Conservation (phyloP, 2,888 invertebrate genomes). For the Rhabditoides inermis region DNA sequence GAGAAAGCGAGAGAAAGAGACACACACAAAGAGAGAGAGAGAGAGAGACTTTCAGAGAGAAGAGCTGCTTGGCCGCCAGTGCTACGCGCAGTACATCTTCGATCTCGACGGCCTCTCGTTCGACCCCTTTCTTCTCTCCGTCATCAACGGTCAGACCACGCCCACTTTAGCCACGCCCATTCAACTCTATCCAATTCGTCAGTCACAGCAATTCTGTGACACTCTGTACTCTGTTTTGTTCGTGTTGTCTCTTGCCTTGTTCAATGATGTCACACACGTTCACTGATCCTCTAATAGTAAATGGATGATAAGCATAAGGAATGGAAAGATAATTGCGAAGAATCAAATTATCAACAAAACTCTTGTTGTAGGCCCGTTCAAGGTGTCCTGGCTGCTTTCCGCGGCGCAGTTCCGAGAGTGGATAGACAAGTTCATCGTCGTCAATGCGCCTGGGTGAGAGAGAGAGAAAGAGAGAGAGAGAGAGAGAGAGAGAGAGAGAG, state of each 20-base stretch:
- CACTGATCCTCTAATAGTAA: no score
- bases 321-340: not conserved
- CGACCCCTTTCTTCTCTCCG: slow-evolving; percentile 22
- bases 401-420: slow-evolving; percentile 31
- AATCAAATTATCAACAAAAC: not conserved
- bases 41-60: slow-evolving; percentile 56
- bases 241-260: no score
- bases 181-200: slow-evolving; percentile 15
- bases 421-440: slow-evolving; percentile 34
- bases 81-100: slow-evolving; percentile 31
- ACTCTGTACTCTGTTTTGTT: not conserved
- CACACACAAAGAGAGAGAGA: not conserved
- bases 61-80: slow-evolving; percentile 18
- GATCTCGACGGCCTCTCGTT: slow-evolving; percentile 30
- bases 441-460: slow-evolving; percentile 37
- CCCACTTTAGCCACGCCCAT: no score
- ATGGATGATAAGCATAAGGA: not conserved
- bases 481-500: no score
- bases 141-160: slow-evolving; percentile 29
- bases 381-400: slow-evolving; percentile 33
- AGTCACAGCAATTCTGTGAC: slow-evolving; percentile 14
- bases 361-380: slow-evolving; percentile 21
- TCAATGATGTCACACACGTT: no score
- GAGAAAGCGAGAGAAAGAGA: not conserved
- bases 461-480: no score